Evolutionary conservation across 2,113 vertebrate species (phyloP).

Genomic region (Oryzias curvinotus): DNA sequence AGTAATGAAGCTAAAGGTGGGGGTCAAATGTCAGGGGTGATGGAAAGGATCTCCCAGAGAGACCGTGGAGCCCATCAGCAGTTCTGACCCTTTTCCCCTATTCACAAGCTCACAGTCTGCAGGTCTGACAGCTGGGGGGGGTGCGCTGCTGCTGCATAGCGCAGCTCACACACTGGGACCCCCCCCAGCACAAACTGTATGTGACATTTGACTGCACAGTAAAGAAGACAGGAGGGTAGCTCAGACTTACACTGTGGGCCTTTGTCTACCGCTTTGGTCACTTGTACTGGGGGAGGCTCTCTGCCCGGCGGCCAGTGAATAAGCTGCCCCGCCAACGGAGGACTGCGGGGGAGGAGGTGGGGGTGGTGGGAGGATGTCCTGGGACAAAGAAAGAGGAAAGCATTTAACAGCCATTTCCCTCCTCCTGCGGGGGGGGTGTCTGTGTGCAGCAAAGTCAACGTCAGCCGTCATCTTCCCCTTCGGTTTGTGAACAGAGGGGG

Average conservation of each 20-base stretch:
- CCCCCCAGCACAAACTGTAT: constrained; percentile 32
- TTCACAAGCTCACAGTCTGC: constrained; percentile 49
- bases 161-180: constrained; percentile 16
- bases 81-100: constrained; percentile 59
- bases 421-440: constrained; percentile 25
- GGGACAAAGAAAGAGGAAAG: constrained; percentile 30
- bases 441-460: constrained; percentile 44
- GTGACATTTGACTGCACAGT: constrained; percentile 56
- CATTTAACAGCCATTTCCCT: constrained; percentile 10
- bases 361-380: constrained; percentile 79
- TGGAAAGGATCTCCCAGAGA: constrained; percentile 35
- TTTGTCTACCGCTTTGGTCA: constrained; percentile 87
- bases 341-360: constrained; percentile 90
- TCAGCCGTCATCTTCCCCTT: constrained; percentile 54
- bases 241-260: constrained; percentile 93
- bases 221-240: constrained; percentile 51
- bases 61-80: constrained; percentile 51
- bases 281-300: constrained; percentile 79
- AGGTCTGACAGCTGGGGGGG: constrained; percentile 42
- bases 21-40: constrained; percentile 58
- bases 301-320: constrained; percentile 77
- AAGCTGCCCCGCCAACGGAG: constrained; percentile 77
- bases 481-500: constrained; percentile 38
- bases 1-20: constrained; percentile 51
- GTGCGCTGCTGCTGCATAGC: constrained; percentile 11